phyloP scores from a whole-genome alignment of 2,113 vertebrate genomes.

The Porphyrio hochstetteri region DNA sequence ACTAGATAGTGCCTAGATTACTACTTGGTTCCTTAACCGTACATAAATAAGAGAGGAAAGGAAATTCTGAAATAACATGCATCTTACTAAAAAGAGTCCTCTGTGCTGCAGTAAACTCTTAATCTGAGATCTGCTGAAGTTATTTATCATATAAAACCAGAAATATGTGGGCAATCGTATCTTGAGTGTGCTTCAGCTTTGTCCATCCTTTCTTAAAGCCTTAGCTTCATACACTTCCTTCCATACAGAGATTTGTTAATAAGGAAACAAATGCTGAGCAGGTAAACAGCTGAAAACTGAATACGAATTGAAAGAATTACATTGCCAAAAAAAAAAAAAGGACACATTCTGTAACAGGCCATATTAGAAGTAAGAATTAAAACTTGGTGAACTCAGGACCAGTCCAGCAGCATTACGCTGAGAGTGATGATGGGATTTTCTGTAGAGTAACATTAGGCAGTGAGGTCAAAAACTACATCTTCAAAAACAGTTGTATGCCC shows the following conservation, averaged over 20 bases:
- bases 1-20: neutral
- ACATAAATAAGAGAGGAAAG: neutral
- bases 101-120: neutral
- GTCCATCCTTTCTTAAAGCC: neutral
- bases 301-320: neutral
- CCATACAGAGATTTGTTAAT: neutral
- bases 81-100: neutral
- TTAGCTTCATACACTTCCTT: neutral
- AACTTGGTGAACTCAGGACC: neutral
- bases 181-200: neutral
- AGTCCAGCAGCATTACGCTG: neutral
- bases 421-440: neutral
- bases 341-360: neutral
- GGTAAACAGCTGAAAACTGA: neutral
- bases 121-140: neutral
- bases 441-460: neutral
- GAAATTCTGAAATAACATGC: neutral
- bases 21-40: neutral
- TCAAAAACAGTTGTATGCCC: neutral
- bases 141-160: neutral
- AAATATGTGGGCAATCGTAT: neutral
- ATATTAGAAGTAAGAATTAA: neutral
- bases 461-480: neutral
- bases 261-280: neutral
- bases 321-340: neutral